Evolutionary conservation across 1,140 invertebrate genomes (phyloP).

Genomic region (Drosophila lini): DNA sequence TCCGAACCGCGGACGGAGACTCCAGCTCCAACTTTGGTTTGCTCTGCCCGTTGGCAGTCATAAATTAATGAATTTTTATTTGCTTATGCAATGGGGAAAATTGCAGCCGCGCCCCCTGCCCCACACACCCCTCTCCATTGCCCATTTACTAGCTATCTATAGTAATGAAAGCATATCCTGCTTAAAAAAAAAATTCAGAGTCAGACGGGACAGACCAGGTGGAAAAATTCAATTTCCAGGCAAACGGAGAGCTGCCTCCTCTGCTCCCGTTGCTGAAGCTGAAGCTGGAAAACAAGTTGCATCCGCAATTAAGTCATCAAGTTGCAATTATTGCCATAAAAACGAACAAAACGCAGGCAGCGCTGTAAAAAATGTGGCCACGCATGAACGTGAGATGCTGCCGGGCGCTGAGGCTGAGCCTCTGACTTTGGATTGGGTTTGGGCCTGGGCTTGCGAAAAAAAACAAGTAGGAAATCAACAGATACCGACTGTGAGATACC

Average conservation of each 20-base stretch:
- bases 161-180: constrained; percentile 82
- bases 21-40: constrained; percentile 27
- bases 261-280: constrained; percentile 21
- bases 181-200: constrained; percentile 55
- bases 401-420: constrained; percentile 34
- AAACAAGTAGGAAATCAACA: constrained; percentile 1
- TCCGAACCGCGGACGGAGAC: constrained; percentile 5
- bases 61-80: constrained; percentile 83
- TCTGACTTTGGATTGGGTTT: constrained; percentile 24
- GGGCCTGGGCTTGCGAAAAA: constrained; percentile 1
- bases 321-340: constrained; percentile 83
- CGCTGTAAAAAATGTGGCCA: constrained; percentile 75
- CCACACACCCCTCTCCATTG: not conserved
- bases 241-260: constrained; percentile 33
- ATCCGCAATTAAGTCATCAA: constrained; percentile 83
- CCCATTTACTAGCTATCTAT: constrained; percentile 56
- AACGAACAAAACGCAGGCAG: constrained; percentile 79
- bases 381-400: constrained; percentile 77
- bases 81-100: constrained; percentile 80
- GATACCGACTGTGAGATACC: constrained; percentile 6
- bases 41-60: constrained; percentile 69
- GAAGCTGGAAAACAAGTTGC: constrained; percentile 79
- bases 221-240: constrained; percentile 83
- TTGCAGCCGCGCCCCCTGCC: constrained; percentile 43
- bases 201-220: constrained; percentile 62